A percentile compares a stretch with the other conserved stretches of the same genome.
Evolutionary conservation across 1,140 invertebrate genomes (phyloP).

Genomic region (Aphelenchoides fujianensis): DNA sequence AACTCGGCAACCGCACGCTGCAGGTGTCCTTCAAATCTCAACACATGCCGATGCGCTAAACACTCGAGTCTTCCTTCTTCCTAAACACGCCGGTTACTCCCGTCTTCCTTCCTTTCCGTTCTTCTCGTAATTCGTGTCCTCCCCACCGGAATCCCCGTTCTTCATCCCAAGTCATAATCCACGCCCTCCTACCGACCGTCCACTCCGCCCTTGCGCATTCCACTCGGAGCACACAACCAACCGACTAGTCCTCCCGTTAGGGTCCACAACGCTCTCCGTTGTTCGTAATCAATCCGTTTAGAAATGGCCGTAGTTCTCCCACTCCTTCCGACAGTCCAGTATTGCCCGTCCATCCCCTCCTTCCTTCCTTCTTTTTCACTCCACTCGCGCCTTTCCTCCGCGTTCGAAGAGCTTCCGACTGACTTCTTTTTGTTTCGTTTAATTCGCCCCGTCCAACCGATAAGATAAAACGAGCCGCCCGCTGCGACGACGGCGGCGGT

Average conservation of each 20-base stretch:
- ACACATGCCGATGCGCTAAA: slow-evolving; percentile 11
- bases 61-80: background rate
- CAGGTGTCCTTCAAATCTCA: slow-evolving; percentile 95
- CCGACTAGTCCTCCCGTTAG: background rate
- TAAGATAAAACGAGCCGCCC: slow-evolving; percentile 1
- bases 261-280: background rate
- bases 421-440: background rate
- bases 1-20: slow-evolving; percentile 85
- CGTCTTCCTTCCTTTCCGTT: background rate
- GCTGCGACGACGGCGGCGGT: background rate
- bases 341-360: background rate
- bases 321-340: background rate
- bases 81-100: slow-evolving; percentile 7
- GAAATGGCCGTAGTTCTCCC: background rate
- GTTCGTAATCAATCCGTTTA: background rate
- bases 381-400: background rate
- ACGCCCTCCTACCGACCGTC: background rate
- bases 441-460: background rate
- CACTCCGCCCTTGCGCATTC: background rate
- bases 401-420: background rate
- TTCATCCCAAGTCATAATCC: background rate
- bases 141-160: no score
- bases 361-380: background rate
- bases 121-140: background rate
- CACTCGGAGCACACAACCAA: background rate